A percentile compares a stretch with the other conserved stretches of the same genome.
These are phyloP conservation scores for Butorides virescens DNA, from an alignment of 2,113 vertebrate species.

Conservation along the genomic window DNA sequence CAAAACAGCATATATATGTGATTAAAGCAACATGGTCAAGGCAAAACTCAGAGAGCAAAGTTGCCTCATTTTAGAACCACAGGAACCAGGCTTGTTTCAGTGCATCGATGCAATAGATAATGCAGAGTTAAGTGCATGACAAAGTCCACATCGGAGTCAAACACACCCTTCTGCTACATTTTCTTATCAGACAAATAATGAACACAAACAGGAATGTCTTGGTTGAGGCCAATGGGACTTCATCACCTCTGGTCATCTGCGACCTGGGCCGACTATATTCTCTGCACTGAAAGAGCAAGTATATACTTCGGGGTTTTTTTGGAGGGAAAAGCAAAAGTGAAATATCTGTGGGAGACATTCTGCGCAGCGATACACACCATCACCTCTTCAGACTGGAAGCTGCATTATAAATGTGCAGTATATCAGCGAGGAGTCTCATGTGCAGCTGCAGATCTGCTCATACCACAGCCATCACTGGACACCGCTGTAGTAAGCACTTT, in stretches of 20 bases:
- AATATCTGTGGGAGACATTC: neutral
- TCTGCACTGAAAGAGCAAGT: neutral
- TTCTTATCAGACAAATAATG: neutral
- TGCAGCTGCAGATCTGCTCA: neutral
- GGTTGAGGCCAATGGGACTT: neutral
- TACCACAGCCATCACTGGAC: neutral
- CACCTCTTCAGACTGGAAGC: neutral
- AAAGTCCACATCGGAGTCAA: neutral
- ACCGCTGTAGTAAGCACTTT: neutral
- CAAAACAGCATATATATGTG: neutral
- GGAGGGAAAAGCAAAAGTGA: neutral
- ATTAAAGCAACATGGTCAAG: neutral
- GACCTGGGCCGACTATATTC: neutral
- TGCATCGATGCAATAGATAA: neutral
- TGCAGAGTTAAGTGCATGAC: neutral
- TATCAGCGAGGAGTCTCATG: neutral
- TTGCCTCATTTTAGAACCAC: neutral
- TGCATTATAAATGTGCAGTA: neutral
- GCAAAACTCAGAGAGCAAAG: neutral
- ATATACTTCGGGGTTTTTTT: neutral
- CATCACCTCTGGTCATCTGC: neutral
- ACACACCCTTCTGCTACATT: neutral
- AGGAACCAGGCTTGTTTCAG: neutral
- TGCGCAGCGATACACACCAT: neutral
- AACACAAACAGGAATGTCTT: neutral